Evolutionary conservation across 2,113 vertebrate species (phyloP), one percentile per base, ranked within the genome.

Genomic region (Sylvietta virens): DNA sequence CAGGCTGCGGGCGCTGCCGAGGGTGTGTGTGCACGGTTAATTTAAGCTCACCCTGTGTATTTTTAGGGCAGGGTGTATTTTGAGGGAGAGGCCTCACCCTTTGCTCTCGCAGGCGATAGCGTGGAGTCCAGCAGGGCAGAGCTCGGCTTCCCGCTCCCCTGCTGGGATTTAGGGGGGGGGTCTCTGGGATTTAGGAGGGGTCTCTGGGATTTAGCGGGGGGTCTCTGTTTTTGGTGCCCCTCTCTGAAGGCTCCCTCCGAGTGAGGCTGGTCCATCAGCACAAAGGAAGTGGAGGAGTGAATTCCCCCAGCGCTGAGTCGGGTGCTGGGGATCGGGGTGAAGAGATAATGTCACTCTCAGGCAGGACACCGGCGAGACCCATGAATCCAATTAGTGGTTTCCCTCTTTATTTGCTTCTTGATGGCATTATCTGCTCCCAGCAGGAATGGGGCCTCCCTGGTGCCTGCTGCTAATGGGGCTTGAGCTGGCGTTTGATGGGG

Each of bases 41-140:
- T 77, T 92, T 27, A 5, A 70, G 80, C 89, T 69, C 17, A 15
- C 42, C 3, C 72, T 88, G 86, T 76, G 94, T 96, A 96, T 96
- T 96, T 96, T 96, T 95, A 96, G 92, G 95, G 90, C 94, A 33
- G 85, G 67, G 92, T 93, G 94, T 96, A 93, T 95, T 97, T 96
- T 94, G 85, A 96, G 96, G 95, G 95, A 88, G 95, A 73, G 95
- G 92, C 94, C 94, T 97, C 94, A 76, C 86, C 93, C 94, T 96
- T 76, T 72, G 81, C 85, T 87, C 74, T 65, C 15, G 0, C 50
- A 62, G 92, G 92, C 57, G 10, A 85, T 51, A 79, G 51, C 5
- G 47, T 67, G 65, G 56, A 78, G 60, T 67, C 5, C 23, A 53
- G 67, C 85, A 65, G 66, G 57, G 67, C 10, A 3, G 40, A 70